A percentile compares a stretch with the other conserved stretches of the same genome.
Evolutionary conservation across 2,113 vertebrate genomes (phyloP).

Genomic region (Sturnus vulgaris): DNA sequence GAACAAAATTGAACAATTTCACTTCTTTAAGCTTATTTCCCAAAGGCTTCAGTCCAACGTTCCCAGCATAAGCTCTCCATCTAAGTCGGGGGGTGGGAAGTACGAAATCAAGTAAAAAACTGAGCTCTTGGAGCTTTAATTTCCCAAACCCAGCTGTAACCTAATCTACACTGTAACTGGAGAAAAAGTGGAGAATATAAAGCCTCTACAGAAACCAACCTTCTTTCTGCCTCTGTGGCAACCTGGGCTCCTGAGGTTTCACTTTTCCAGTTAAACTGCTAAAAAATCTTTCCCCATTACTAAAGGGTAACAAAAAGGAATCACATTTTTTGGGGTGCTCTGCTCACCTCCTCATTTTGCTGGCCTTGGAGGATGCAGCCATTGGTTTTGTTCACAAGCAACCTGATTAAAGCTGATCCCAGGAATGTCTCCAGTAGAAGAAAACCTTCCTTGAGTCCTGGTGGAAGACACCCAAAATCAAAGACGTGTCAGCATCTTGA

Average conservation of each 20-base stretch:
- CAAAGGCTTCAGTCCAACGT: background rate
- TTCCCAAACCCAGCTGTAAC: slow-evolving; percentile 32
- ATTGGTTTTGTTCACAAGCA: background rate
- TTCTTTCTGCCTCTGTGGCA: background rate
- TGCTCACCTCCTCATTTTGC: background rate
- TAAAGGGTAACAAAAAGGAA: background rate
- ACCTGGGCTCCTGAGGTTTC: background rate
- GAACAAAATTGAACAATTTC: slow-evolving; percentile 38
- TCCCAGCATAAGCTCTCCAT: background rate
- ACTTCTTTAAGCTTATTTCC: slow-evolving; percentile 52
- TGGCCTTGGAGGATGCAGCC: background rate
- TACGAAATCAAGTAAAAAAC: slow-evolving; percentile 1
- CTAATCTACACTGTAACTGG: background rate
- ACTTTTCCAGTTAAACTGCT: background rate
- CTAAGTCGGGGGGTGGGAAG: background rate
- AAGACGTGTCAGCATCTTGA: background rate
- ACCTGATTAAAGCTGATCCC: background rate
- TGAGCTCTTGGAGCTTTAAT: slow-evolving; percentile 31
- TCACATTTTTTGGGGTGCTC: accelerated
- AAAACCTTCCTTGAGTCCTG: background rate
- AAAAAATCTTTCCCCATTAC: background rate
- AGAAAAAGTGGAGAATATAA: background rate
- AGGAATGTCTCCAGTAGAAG: background rate
- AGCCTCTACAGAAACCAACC: background rate
- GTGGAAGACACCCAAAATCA: background rate